Evolutionary conservation across 2,888 invertebrate species (phyloP).

Genomic region (Dione vanillae): DNA sequence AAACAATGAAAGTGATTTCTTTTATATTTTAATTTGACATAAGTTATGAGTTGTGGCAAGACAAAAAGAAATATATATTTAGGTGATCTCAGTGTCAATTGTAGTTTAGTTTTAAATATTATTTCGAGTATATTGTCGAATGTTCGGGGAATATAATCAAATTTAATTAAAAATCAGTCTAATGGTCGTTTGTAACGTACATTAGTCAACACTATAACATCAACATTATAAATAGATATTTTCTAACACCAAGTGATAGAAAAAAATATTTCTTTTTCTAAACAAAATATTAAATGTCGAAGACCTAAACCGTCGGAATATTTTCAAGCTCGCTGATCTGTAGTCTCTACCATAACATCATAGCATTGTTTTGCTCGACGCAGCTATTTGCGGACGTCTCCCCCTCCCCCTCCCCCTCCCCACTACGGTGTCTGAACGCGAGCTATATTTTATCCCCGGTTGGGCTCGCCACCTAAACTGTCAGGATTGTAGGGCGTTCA

Average conservation of each 20-base stretch:
- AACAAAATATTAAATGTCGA: constrained; percentile 22
- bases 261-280: background rate
- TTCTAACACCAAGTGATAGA: too few relatives aligned
- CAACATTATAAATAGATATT: too few relatives aligned
- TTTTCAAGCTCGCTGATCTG: constrained; percentile 57
- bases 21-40: background rate
- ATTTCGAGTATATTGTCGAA: too few relatives aligned
- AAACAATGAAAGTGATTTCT: background rate
- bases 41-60: background rate
- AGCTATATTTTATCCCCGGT: constrained; percentile 82
- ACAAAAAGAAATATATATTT: too few relatives aligned
- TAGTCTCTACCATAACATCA: constrained; percentile 76
- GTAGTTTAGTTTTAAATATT: too few relatives aligned
- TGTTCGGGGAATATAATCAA: too few relatives aligned
- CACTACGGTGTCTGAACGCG: constrained; percentile 77
- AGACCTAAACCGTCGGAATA: constrained; percentile 42
- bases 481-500: constrained; percentile 81
- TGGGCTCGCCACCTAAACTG: constrained; percentile 79
- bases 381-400: constrained; percentile 77
- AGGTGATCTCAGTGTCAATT: too few relatives aligned
- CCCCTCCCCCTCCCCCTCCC: constrained; percentile 48
- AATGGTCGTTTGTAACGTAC: too few relatives aligned
- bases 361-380: constrained; percentile 81
- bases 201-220: too few relatives aligned
- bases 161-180: too few relatives aligned